Base-by-base conservation (phyloP, 2,888 invertebrate species). In the Eupelmus urozonus region DNA sequence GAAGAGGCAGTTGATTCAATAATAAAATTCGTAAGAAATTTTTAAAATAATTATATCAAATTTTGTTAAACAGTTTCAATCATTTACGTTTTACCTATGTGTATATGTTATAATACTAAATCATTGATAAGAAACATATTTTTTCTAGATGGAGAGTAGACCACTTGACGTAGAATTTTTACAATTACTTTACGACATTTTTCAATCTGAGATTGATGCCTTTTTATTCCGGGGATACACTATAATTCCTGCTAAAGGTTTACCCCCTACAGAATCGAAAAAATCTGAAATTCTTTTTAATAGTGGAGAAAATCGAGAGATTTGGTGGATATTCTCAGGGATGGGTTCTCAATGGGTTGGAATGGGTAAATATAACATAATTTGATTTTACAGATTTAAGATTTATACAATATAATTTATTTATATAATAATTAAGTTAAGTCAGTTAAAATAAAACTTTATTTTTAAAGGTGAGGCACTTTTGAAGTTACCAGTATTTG, bases 291-390 rank as follows among this genome's bases (percentile, higher is more conserved):
- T 92, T 40, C 91, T 93, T 82, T 93, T 93, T 87, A 93, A 92
- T 86, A 91, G 93, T 0, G 94, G 93, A 0, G 90, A 92, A 0
- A 91, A 91, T 53, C 92, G 94, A 0, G 95, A 96, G 3, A 91
- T 97, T 3, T 97, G 97, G 93, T 97, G 95, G 90, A 94, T 97
- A 57, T 98, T 96, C 91, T 96, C 97, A 62, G 97, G 97, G 40
- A 96, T 97, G 96, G 96, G 96, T 0, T 94, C 95, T 0, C 96
- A 97, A 86, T 97, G 96, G 96, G 90, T 93, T 13, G 94, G 94
- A 78, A 96, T 97, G 96, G 97, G 95, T 1, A 90, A 92, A 25
- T 91, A 7, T 62, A 13, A 13, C n/a, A 29, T 34, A 60, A 13
- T 60, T 60, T 34, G 13, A 16, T 16, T 62, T 18, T 18, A 62